Evolutionary conservation across 2,797 vertebrate genomes (phyloP).

Genomic region (Micropoecilia bifurca): DNA sequence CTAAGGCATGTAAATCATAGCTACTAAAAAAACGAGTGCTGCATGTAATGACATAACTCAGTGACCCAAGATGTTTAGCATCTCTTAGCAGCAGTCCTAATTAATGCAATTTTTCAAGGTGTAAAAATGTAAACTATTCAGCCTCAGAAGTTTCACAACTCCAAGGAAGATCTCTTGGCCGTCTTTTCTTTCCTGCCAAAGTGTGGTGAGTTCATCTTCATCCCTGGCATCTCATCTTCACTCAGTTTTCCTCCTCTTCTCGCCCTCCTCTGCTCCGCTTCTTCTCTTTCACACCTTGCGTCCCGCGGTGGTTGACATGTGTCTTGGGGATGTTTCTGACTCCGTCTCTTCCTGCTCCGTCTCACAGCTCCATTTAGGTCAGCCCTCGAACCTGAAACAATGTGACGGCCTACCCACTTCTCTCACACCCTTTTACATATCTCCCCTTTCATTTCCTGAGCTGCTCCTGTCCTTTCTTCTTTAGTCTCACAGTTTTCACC

Average conservation of each 20-base stretch:
- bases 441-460: conserved; percentile 42
- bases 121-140: conserved; percentile 25
- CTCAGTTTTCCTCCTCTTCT: conserved; percentile 27
- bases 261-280: conserved; percentile 56
- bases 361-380: conserved; percentile 76
- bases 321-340: conserved; percentile 68
- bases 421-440: conserved; percentile 50
- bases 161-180: conserved; percentile 19
- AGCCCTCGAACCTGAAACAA: conserved; percentile 69
- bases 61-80: not conserved
- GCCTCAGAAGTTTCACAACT: conserved; percentile 36
- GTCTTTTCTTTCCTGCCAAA: conserved; percentile 33
- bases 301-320: conserved; percentile 69
- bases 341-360: conserved; percentile 59
- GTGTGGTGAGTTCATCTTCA: conserved; percentile 28
- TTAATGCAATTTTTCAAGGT: conserved; percentile 1
- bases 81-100: not conserved
- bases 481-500: conserved; percentile 5
- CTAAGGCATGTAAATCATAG: not conserved
- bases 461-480: conserved; percentile 46
- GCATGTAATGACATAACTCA: not conserved
- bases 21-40: not conserved
- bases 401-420: conserved; percentile 42
- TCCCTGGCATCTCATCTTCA: conserved; percentile 21
- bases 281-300: conserved; percentile 68